phyloP scores from a whole-genome alignment of 2,797 vertebrate genomes.

The Poeciliopsis infans region DNA sequence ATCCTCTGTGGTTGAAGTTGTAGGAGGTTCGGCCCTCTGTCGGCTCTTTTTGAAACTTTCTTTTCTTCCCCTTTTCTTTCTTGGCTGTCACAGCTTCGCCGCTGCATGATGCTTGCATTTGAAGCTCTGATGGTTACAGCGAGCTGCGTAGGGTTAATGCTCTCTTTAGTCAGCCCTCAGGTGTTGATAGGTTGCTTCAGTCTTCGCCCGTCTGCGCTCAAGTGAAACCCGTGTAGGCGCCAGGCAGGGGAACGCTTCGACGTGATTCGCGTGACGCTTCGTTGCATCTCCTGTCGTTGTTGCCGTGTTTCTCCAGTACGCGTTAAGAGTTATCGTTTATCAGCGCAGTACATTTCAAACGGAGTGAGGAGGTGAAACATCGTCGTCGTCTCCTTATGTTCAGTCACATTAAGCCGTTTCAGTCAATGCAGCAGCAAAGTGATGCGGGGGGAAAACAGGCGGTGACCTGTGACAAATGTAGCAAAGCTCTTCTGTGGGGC shows the following conservation, averaged over 20 bases:
- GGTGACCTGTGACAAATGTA: constrained; percentile 68
- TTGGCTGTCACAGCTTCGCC: constrained; percentile 58
- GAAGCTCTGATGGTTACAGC: constrained; percentile 60
- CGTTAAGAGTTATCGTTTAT: constrained; percentile 53
- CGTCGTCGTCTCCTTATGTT: constrained; percentile 35
- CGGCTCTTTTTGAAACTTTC: constrained; percentile 23
- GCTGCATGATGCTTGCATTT: constrained; percentile 72
- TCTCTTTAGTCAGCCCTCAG: constrained; percentile 53
- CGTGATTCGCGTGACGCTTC: constrained; percentile 33
- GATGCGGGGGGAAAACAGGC: constrained; percentile 32
- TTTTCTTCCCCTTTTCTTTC: not conserved
- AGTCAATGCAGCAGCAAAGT: constrained; percentile 23
- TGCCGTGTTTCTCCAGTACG: constrained; percentile 54
- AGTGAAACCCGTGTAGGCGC: constrained; percentile 41
- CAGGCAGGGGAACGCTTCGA: constrained; percentile 50
- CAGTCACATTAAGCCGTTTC: constrained; percentile 38
- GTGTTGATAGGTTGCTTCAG: constrained; percentile 49
- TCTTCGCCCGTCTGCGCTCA: constrained; percentile 52
- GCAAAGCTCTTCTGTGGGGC: constrained; percentile 56
- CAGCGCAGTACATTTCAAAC: constrained; percentile 30
- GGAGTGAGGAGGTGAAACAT: constrained; percentile 34
- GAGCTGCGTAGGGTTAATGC: constrained; percentile 47
- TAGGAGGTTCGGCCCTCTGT: constrained; percentile 52
- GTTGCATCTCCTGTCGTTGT: constrained; percentile 53
- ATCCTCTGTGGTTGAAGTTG: constrained; percentile 55